Percentiles rank a stretch among this genome's conserved stretches.
These are phyloP conservation scores for Dermatemys mawii DNA, from an alignment of 2,113 vertebrate genomes.

Conservation along the genomic window DNA sequence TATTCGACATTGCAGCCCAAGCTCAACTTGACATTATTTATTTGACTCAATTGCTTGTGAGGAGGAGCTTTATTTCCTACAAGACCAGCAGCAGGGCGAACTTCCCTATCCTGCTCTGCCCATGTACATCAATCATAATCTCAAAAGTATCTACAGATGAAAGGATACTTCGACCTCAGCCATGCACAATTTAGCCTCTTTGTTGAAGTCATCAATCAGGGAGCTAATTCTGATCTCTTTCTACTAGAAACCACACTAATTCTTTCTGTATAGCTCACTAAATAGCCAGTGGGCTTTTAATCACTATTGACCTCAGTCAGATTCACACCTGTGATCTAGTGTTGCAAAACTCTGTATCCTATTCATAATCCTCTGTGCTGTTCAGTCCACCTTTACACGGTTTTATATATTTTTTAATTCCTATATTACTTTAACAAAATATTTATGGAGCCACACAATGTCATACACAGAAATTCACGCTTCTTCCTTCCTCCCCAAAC, in stretches of 20 bases:
- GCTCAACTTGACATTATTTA: neutral
- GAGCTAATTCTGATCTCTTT: slow-evolving; percentile 42
- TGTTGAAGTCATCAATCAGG: slow-evolving; percentile 28
- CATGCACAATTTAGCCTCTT: slow-evolving; percentile 48
- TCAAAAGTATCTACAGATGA: slow-evolving; percentile 44
- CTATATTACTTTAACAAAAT: neutral
- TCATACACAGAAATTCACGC: neutral
- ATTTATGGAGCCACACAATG: fast-evolving
- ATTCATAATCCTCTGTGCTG: neutral
- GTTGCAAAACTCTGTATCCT: neutral
- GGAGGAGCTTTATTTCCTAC: fast-evolving
- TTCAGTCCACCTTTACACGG: fast-evolving
- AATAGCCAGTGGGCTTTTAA: neutral
- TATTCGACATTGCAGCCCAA: neutral
- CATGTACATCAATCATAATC: neutral
- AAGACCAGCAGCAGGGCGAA: neutral
- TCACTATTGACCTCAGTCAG: fast-evolving
- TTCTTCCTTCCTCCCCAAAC: fast-evolving
- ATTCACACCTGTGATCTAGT: neutral
- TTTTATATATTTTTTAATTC: neutral
- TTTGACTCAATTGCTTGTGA: neutral
- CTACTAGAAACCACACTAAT: fast-evolving
- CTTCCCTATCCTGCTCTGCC: neutral
- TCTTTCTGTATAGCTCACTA: neutral
- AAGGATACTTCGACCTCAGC: slow-evolving; percentile 40